Percentiles rank a stretch among this genome's conserved stretches.
Conservation (phyloP, 1,140 invertebrate species). For the Trissolcus basalis region DNA sequence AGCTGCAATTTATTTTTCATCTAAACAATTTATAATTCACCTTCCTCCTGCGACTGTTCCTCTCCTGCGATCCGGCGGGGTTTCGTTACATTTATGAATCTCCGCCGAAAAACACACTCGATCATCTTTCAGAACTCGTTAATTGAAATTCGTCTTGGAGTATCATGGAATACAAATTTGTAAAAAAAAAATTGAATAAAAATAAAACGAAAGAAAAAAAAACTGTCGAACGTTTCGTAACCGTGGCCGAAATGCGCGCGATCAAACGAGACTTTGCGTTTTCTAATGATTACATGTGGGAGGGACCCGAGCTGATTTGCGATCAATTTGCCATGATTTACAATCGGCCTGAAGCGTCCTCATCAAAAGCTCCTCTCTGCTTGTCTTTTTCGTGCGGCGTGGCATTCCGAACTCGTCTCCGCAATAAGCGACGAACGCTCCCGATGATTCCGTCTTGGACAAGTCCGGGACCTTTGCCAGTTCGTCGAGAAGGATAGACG, state of each 20-base stretch:
- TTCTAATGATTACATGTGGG: conserved; percentile 61
- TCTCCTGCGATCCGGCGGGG: conserved; percentile 2
- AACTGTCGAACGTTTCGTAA: neutral
- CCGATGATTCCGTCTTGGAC: conserved; percentile 49
- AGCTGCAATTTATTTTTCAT: conserved; percentile 52
- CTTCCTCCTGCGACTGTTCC: neutral
- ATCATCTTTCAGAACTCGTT: no score
- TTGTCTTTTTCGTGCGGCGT: conserved; percentile 38
- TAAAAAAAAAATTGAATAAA: neutral
- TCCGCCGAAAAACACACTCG: no score
- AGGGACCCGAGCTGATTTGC: conserved; percentile 68
- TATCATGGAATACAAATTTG: no score
- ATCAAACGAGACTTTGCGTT: conserved; percentile 16
- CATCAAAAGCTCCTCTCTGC: conserved; percentile 30
- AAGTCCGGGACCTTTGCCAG: conserved; percentile 47
- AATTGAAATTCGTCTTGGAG: no score
- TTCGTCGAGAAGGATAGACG: conserved; percentile 35
- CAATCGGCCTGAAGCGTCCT: conserved; percentile 66
- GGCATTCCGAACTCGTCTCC: conserved; percentile 48
- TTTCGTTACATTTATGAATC: neutral
- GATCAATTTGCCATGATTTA: conserved; percentile 75
- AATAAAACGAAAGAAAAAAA: neutral
- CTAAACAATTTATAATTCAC: conserved; percentile 10
- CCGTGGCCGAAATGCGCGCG: conserved; percentile 1
- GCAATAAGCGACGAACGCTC: conserved; percentile 31